Percentiles rank a stretch among this genome's conserved stretches.
These are phyloP conservation scores for Nymphalis urticae DNA, from an alignment of 2,888 invertebrate genomes.

Conservation along the genomic window DNA sequence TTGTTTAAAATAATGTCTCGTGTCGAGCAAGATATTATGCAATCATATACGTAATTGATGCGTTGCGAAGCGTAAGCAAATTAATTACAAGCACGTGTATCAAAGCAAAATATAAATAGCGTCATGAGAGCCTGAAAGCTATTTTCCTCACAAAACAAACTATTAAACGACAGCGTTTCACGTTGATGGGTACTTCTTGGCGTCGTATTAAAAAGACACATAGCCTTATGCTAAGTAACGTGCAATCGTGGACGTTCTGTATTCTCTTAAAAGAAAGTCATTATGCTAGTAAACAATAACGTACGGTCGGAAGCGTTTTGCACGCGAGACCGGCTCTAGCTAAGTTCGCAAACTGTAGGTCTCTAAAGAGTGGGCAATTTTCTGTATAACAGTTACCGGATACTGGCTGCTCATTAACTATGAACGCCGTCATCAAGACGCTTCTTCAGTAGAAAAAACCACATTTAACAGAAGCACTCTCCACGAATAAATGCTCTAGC, in stretches of 20 bases:
- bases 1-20: conserved; percentile 31
- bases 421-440: conserved; percentile 79
- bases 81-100: neutral
- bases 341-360: conserved; percentile 67
- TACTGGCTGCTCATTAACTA: conserved; percentile 80
- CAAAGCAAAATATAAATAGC: neutral
- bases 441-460: conserved; percentile 76
- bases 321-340: conserved; percentile 61
- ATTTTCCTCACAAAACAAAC: conserved; percentile 49
- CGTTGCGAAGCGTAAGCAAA: neutral
- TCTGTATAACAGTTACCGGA: conserved; percentile 70
- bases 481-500: conserved; percentile 64
- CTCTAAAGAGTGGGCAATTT: conserved; percentile 75
- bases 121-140: conserved; percentile 9
- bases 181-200: conserved; percentile 53
- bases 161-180: conserved; percentile 50
- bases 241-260: conserved; percentile 38
- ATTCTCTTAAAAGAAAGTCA: conserved; percentile 70
- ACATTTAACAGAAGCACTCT: conserved; percentile 73
- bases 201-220: conserved; percentile 29
- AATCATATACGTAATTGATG: conserved; percentile 7
- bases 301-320: conserved; percentile 72
- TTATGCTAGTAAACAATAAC: conserved; percentile 75
- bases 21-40: conserved; percentile 4
- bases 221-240: conserved; percentile 23